Percentiles rank a stretch among this genome's conserved stretches.
These are phyloP conservation scores for Amorpha juglandis DNA, from an alignment of 2,888 invertebrate species.

Conservation along the genomic window DNA sequence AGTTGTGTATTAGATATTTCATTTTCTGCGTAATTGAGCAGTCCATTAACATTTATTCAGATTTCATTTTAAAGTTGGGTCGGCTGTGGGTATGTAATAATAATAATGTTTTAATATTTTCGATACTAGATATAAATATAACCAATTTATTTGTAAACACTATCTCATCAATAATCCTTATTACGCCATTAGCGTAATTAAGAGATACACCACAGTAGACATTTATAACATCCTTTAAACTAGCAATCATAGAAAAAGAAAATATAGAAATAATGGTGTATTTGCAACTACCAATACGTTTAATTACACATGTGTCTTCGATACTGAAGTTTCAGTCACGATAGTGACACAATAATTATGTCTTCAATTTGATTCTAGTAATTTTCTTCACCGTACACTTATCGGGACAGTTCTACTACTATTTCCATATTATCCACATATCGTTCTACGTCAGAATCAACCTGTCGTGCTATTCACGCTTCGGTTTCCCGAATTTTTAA, in stretches of 20 bases:
- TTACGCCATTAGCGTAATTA: too few relatives aligned
- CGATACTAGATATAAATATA: too few relatives aligned
- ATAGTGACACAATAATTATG: constrained; percentile 13
- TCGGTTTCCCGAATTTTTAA: constrained; percentile 50
- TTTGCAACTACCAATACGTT: constrained; percentile 14
- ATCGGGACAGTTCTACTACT: not conserved
- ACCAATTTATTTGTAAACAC: too few relatives aligned
- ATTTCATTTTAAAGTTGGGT: not conserved
- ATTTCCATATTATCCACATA: constrained; percentile 8
- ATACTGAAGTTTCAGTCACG: constrained; percentile 7
- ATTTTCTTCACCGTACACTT: constrained; percentile 12
- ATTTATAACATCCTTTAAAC: not conserved
- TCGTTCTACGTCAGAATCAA: constrained; percentile 52
- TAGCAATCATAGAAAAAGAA: not conserved
- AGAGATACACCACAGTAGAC: not conserved
- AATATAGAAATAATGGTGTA: not conserved
- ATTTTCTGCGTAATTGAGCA: not conserved
- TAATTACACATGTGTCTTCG: constrained; percentile 16
- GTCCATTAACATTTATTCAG: not conserved
- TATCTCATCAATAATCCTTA: too few relatives aligned
- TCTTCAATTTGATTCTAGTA: constrained; percentile 19
- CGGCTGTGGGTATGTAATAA: not conserved
- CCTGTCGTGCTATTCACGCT: constrained; percentile 52
- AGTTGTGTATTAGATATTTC: constrained; percentile 57
- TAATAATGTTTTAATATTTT: not conserved